Base-by-base conservation (phyloP, 37 sponge, comb jelly and placozoan species). In the Theonella swinhoei region DNA sequence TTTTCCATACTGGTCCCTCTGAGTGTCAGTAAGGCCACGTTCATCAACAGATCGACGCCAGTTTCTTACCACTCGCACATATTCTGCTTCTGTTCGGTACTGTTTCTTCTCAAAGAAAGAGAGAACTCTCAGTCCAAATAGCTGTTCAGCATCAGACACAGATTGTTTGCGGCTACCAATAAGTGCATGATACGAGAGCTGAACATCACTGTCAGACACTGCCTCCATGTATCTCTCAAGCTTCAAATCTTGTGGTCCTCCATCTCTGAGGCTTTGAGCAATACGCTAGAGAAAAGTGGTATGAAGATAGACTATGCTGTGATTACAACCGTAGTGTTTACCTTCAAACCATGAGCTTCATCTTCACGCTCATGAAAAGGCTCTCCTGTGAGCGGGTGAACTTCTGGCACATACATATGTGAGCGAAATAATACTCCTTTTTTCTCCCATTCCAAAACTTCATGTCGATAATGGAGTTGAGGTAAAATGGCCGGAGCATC, bases 1-100 rank as follows among this genome's bases (percentile, higher is more conserved):
- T n/a, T 74, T 24, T 29, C 42, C 73, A 39, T 40, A 38, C 30
- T 7, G 22, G 9, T n/a, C 14, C 1, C 81, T 35, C 32, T 32
- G 19, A 2, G 22, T 24, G 20, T 80, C 67, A 65, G 40, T 4
- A 1, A 70, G 61, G 14, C 83, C 83, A 74, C 83, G 72, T 70
- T 70, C 72, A 63, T 82, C 83, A 42, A 11, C 17, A 74, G 83
- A 73, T 30, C 28, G 39, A 2, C 47, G 73, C 74, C 83, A 82
- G 26, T 76, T 38, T 29, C 37, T 3, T 22, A 82, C 61, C 1
- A 61, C 34, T 34, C 60, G 39, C 64, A 82, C 39, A 72, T 82
- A 74, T 34, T 68, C 74, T 4, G 72, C 73, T n/a, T 82, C 74
- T 22, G 30, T 24, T 22, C 1, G 23, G 54, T 70, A 70, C 17